Evolutionary conservation across 2,888 invertebrate genomes (phyloP).

Genomic region (Cryptophagus acutangulus): DNA sequence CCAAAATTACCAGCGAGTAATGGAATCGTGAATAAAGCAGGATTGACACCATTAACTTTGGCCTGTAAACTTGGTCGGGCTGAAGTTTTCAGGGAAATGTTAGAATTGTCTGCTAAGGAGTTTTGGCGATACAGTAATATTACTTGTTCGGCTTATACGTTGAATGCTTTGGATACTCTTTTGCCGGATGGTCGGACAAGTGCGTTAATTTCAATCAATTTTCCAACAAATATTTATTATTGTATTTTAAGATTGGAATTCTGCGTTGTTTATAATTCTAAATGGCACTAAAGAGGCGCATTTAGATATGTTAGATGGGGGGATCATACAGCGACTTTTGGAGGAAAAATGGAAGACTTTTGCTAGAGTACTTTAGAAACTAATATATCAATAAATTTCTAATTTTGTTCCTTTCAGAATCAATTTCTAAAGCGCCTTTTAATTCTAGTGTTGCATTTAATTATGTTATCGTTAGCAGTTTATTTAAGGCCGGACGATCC

Average conservation of each 20-base stretch:
- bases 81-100: slow-evolving; percentile 95
- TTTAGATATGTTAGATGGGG: slow-evolving; percentile 97
- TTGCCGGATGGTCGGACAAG: slow-evolving; percentile 93
- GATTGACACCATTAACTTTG: slow-evolving; percentile 90
- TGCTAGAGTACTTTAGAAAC: slow-evolving; percentile 62
- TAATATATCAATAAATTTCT: slow-evolving; percentile 6
- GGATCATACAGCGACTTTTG: slow-evolving; percentile 91
- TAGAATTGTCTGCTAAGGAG: slow-evolving; percentile 90
- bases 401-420: slow-evolving; percentile 64
- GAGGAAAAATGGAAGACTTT: slow-evolving; percentile 99
- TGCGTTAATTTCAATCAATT: slow-evolving; percentile 43
- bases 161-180: slow-evolving; percentile 93
- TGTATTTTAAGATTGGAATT: slow-evolving; percentile 92
- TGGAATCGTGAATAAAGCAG: slow-evolving; percentile 81
- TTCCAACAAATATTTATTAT: not conserved
- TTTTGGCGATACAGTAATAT: slow-evolving; percentile 99
- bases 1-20: slow-evolving; percentile 90
- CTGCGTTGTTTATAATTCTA: slow-evolving; percentile 93
- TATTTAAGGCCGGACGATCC: slow-evolving; percentile 78
- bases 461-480: slow-evolving; percentile 83
- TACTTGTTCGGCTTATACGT: slow-evolving; percentile 95
- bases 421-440: slow-evolving; percentile 89
- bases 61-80: slow-evolving; percentile 93
- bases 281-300: slow-evolving; percentile 97
- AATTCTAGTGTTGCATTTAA: slow-evolving; percentile 80